Evolutionary conservation across 1,140 invertebrate species (phyloP), one percentile per base, ranked within the genome.

Genomic region (Vanessa tameamea): DNA sequence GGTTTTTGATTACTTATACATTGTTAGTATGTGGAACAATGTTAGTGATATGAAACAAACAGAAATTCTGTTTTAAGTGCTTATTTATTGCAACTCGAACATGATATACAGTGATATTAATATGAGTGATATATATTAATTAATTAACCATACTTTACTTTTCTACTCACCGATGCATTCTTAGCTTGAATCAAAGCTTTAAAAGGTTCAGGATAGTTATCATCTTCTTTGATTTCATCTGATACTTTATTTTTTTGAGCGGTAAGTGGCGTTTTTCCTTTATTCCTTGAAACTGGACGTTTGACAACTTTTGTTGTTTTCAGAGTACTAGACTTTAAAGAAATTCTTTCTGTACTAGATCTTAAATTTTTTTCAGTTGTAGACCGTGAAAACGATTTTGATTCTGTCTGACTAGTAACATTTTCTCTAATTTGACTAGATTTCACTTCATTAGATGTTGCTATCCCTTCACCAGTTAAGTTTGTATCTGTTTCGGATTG

Each of bases 161-260:
- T 65, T 72, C 55, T 76, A 87, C 91, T 87, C 81, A 92, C 91
- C 83, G 89, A 86, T 78, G 86, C 85, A 88, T 90, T 91, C 82
- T 92, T 92, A 78, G 91, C 86, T 85, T 92, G 89, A 61, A 92
- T 87, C 47, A 92, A 78, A 20, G 91, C 91, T 84, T 92, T 92
- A 82, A 92, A 92, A 84, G 82, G 90, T 80, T 84, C 88, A 50
- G 90, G 91, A 81, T 92, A 92, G 69, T 92, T 92, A 72, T 92
- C 91, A 78, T 92, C 90, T 66, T 92, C 91, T 64, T 71, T 84
- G 70, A 92, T 86, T 81, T 92, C 91, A 73, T 91, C 89, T 37
- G 85, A 84, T 5, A 82, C 69, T 79, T 86, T 84, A 48, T 67
- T 64, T 82, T 88, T 90, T 43, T 75, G 47, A 48, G 74, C 37